Evolutionary conservation across 2,888 invertebrate genomes (phyloP), one percentile per base, ranked within the genome.

Genomic region (Sipha maydis): DNA sequence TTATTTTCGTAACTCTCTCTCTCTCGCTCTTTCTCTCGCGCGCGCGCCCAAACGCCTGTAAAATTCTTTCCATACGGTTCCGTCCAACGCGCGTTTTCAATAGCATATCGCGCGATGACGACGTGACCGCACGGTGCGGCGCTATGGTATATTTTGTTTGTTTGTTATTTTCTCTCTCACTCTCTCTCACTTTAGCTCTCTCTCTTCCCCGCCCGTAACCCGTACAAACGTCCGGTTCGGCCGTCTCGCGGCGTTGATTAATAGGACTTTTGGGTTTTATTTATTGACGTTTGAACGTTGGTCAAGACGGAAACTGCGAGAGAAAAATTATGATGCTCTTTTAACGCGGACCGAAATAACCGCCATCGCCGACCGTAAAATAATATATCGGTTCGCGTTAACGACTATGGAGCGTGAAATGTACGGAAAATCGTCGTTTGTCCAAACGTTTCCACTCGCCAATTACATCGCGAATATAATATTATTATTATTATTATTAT

Each of bases 231-330:
- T 38, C 56, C 54, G n/a, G 19, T 28, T n/a, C 48, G 61, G 34
- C 76, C 21, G 34, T 76, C 69, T 31, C 21, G 7, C 54, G 21
- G 21, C 14, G 71, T 85, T 85, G 85, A 85, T 85, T 85, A 85
- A 85, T 85, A 85, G 78, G 85, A 85, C 69, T 78, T 85, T 78
- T 34, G 85, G 85, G 78, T 69, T 61, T 79, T 69, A 71, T 79
- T 78, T 85, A 61, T 85, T 54, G 85, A 85, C 78, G 28, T 85
- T 38, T 38, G 21, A 34, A 78, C 78, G 71, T 69, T 5, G 78
- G 85, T 34, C 69, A 17, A 67, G 31, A 2, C 54, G 54, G 78
- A 71, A 85, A 85, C 38, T 34, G 25, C 31, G 2, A 71, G 54
- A 78, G 85, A 79, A 85, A 85, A 71, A 78, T 85, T 85, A 71